phyloP scores from a whole-genome alignment of 2,888 invertebrate species.

The Caenorhabditis becei region DNA sequence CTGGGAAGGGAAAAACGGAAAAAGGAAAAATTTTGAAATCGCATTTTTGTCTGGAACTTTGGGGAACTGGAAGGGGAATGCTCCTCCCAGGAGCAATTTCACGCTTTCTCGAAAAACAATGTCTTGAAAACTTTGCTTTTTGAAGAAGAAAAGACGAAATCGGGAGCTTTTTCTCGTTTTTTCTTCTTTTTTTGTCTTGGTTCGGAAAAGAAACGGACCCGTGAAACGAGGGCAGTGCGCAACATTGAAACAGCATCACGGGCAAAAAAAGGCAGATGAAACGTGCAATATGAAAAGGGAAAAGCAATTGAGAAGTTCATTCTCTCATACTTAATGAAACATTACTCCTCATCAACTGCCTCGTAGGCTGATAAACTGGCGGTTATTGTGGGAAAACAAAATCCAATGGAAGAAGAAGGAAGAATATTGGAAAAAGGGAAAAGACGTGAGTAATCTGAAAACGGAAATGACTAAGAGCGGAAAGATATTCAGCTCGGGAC shows the following conservation, averaged over 20 bases:
- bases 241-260: too few species aligned
- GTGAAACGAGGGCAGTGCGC: too few species aligned
- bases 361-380: too few species aligned
- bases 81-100: too few species aligned
- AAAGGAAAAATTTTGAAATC: too few species aligned
- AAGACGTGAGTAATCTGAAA: neutral
- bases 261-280: neutral
- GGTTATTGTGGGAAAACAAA: too few species aligned
- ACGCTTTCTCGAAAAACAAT: too few species aligned
- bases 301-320: neutral
- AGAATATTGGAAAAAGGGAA: neutral
- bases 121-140: too few species aligned
- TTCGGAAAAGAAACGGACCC: constrained; percentile 9
- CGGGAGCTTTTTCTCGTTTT: constrained; percentile 1
- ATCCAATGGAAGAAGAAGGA: neutral
- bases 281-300: constrained; percentile 1
- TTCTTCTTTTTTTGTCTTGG: constrained; percentile 3
- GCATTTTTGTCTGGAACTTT: neutral
- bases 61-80: neutral
- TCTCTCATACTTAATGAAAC: constrained; percentile 27
- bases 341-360: neutral
- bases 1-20: too few species aligned
- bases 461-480: constrained; percentile 1
- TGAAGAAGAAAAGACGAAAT: neutral
- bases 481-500: neutral